Conservation (phyloP, 2,113 vertebrate genomes). For the Microcebus griseorufus region DNA sequence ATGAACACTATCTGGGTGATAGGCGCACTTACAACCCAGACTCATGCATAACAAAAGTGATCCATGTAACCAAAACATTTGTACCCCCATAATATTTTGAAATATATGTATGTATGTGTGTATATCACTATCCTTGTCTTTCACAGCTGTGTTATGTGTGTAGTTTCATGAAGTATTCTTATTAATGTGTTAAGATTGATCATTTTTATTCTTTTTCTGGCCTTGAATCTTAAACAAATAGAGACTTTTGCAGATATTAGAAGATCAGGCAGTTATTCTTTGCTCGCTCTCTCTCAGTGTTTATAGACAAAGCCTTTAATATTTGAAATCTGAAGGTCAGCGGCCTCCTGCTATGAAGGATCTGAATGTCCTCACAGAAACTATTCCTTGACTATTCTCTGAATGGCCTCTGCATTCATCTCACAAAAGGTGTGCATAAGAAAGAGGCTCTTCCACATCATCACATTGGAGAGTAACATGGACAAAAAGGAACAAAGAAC, state of each 20-base stretch:
- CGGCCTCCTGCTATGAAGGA: not conserved
- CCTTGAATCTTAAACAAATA: constrained; percentile 29
- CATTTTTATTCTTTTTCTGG: constrained; percentile 55
- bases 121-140: not conserved
- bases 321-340: not conserved
- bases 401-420: not conserved
- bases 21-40: too few relatives aligned
- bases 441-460: not conserved
- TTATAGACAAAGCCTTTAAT: not conserved
- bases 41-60: too few relatives aligned
- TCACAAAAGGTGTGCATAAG: not conserved
- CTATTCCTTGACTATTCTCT: not conserved
- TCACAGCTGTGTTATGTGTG: not conserved
- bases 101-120: too few relatives aligned
- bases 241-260: not conserved
- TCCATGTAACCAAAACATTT: too few relatives aligned
- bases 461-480: not conserved
- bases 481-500: not conserved
- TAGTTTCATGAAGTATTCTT: constrained; percentile 33
- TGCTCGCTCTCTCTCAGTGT: not conserved
- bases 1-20: too few relatives aligned
- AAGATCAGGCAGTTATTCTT: constrained; percentile 22
- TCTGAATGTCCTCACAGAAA: not conserved
- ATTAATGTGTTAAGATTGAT: constrained; percentile 19
- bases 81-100: too few relatives aligned